A percentile compares a stretch with the other conserved stretches of the same genome.
These are phyloP conservation scores for Xylocopa sonorina DNA, from an alignment of 1,140 invertebrate species.

Conservation along the genomic window DNA sequence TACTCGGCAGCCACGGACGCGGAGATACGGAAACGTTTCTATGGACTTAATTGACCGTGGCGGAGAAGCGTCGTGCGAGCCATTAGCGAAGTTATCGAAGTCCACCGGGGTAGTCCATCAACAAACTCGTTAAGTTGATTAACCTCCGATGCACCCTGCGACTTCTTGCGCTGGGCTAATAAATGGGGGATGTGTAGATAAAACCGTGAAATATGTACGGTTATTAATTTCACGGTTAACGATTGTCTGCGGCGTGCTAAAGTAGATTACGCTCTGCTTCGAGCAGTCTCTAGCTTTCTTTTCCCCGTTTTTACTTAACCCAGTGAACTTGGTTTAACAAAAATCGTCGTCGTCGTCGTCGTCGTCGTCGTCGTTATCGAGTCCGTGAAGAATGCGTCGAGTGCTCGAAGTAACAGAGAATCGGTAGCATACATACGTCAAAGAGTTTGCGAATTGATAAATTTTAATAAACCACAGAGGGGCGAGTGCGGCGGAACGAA, in stretches of 20 bases:
- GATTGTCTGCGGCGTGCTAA: constrained; percentile 10
- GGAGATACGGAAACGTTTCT: constrained; percentile 53
- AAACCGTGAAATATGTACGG: constrained; percentile 45
- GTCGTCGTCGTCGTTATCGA: too few relatives aligned
- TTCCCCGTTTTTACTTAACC: not conserved
- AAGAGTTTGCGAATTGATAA: not conserved
- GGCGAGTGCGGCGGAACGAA: not conserved
- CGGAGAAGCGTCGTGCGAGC: constrained; percentile 32
- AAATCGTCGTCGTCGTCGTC: not conserved
- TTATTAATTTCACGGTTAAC: constrained; percentile 48
- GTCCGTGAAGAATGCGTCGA: too few relatives aligned
- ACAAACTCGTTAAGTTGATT: constrained; percentile 50
- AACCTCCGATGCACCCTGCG: constrained; percentile 40
- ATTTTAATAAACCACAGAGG: constrained; percentile 23
- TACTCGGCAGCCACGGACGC: not conserved
- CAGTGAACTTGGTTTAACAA: not conserved
- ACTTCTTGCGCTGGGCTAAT: constrained; percentile 39
- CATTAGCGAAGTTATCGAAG: constrained; percentile 48
- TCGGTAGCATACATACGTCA: not conserved
- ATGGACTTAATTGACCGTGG: constrained; percentile 50
- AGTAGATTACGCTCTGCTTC: not conserved
- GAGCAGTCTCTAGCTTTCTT: not conserved
- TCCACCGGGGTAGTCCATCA: constrained; percentile 42
- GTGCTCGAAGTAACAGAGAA: too few relatives aligned
- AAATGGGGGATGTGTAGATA: constrained; percentile 42